Percentiles rank a stretch among this genome's conserved stretches.
These are phyloP conservation scores for Lutjanus erythropterus DNA, from an alignment of 2,113 vertebrate genomes.

Conservation along the genomic window DNA sequence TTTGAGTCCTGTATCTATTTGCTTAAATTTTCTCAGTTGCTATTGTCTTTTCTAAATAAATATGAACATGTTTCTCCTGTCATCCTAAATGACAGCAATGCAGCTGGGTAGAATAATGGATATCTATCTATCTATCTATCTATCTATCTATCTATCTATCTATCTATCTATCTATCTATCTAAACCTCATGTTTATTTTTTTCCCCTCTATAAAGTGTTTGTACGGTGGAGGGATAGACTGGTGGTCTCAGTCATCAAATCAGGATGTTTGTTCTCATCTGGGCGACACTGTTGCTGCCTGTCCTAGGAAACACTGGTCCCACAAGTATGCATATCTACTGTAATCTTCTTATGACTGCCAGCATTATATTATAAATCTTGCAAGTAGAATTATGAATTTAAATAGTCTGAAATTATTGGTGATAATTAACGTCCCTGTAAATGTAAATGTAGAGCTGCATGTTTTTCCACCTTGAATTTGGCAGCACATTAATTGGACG, in stretches of 20 bases:
- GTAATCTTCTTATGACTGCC: neutral
- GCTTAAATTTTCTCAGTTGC: too few relatives aligned
- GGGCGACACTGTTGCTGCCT: neutral
- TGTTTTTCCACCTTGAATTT: neutral
- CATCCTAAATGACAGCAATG: too few relatives aligned
- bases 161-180: too few relatives aligned
- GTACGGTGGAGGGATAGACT: neutral
- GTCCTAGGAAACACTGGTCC: neutral
- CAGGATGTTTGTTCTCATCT: conserved; percentile 22
- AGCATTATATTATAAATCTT: neutral
- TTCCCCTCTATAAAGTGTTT: neutral
- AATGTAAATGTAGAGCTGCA: neutral
- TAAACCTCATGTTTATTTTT: neutral
- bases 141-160: too few relatives aligned
- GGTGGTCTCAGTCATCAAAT: neutral
- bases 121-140: too few relatives aligned
- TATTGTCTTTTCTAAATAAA: too few relatives aligned
- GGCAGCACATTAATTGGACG: neutral
- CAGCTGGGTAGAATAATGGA: too few relatives aligned
- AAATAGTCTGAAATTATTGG: neutral
- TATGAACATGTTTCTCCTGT: too few relatives aligned
- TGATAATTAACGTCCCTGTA: neutral
- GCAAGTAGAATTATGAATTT: neutral
- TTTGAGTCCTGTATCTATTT: too few relatives aligned
- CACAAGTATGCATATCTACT: neutral